Evolutionary conservation across 2,113 vertebrate genomes (phyloP).

Genomic region (Otus sunia): DNA sequence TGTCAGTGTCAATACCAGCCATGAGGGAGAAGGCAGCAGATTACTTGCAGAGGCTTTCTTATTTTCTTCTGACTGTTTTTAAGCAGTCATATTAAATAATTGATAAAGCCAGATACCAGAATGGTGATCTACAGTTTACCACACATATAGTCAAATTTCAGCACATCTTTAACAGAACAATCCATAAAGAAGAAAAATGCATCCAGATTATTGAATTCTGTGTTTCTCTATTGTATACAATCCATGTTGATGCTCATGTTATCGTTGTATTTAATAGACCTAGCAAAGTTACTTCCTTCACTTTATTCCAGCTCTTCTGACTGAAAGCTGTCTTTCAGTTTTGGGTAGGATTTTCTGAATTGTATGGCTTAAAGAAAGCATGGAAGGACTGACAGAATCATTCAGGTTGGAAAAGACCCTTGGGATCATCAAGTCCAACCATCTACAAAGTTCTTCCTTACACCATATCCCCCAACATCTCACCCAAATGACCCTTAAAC

Average conservation of each 20-base stretch:
- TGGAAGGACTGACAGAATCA: background rate
- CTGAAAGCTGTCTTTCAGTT: background rate
- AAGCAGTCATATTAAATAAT: background rate
- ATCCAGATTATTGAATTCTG: background rate
- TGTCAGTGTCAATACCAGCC: background rate
- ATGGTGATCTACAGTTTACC: background rate
- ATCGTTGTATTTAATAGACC: background rate
- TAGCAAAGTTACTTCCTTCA: background rate
- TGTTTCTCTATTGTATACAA: background rate
- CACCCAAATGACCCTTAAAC: too few relatives aligned
- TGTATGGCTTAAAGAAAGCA: background rate
- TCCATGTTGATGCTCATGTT: background rate
- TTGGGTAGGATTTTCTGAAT: background rate
- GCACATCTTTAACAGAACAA: background rate
- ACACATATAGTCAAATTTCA: background rate
- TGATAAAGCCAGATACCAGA: background rate
- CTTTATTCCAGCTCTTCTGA: background rate
- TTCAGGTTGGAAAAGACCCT: too few relatives aligned
- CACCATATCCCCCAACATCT: too few relatives aligned
- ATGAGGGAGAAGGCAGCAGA: fast-evolving
- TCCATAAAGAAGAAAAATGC: background rate
- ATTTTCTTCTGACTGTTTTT: background rate
- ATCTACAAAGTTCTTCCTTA: too few relatives aligned
- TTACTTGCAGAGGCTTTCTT: background rate
- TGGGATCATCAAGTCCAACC: too few relatives aligned